A percentile compares a stretch with the other conserved stretches of the same genome.
Conservation (phyloP, 2,113 vertebrate species). For the Hepsetus odoe region DNA sequence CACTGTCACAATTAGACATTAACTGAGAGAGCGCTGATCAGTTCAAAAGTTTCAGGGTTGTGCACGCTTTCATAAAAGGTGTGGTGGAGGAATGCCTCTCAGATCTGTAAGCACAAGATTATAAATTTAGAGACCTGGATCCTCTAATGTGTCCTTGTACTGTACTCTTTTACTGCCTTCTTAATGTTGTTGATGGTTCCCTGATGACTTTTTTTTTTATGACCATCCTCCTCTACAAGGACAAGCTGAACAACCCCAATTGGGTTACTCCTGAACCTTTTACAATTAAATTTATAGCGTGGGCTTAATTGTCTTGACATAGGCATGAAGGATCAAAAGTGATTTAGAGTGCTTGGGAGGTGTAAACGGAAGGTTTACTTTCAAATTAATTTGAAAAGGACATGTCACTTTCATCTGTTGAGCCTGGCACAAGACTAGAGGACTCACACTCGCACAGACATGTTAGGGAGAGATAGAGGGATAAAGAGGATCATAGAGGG, state of each 20-base stretch:
- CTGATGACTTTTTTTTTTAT: background rate
- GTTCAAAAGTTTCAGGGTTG: too few species aligned
- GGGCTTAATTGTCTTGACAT: background rate
- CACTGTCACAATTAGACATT: too few species aligned
- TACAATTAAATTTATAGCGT: background rate
- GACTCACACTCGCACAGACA: conserved; percentile 14
- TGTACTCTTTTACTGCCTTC: too few species aligned
- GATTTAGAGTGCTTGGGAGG: background rate
- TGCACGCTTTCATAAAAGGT: too few species aligned
- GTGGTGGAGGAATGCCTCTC: too few species aligned
- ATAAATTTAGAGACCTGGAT: too few species aligned
- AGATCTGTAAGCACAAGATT: too few species aligned
- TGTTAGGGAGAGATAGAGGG: background rate
- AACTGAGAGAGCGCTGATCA: too few species aligned
- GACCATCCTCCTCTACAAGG: background rate
- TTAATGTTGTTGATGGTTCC: background rate
- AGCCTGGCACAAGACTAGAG: conserved; percentile 10
- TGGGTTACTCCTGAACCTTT: background rate
- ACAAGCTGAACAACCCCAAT: background rate
- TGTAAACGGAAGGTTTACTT: conserved; percentile 37
- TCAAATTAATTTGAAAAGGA: conserved; percentile 38
- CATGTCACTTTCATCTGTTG: conserved; percentile 37
- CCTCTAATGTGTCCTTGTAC: too few species aligned
- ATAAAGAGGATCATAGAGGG: background rate
- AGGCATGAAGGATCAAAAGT: background rate